Conservation (phyloP, 2,888 invertebrate species). For the Hirtodrosophila histrioides region DNA sequence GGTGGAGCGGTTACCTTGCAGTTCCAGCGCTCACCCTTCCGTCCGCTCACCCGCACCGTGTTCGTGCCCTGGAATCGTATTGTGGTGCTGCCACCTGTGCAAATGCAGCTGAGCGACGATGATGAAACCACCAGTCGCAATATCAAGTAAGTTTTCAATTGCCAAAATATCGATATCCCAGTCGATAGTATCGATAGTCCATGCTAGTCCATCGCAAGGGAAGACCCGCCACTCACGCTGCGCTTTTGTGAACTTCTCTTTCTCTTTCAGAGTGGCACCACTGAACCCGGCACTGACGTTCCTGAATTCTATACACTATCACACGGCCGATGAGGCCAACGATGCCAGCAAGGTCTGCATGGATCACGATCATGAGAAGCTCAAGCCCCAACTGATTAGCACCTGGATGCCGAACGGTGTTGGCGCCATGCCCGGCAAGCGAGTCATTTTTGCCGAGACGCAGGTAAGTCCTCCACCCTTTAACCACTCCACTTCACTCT, state of each 20-base stretch:
- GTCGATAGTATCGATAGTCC: no score
- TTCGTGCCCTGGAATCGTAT: conserved; percentile 99
- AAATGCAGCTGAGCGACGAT: conserved; percentile 93
- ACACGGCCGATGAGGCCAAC: conserved; percentile 84
- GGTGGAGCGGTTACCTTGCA: conserved; percentile 98
- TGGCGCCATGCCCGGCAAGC: conserved; percentile 91
- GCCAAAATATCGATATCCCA: no score
- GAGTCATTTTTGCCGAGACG: conserved; percentile 95
- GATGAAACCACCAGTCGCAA: conserved; percentile 84
- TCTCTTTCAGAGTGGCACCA: conserved; percentile 82
- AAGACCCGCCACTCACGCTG: no score
- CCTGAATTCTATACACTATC: conserved; percentile 84
- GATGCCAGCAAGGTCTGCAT: conserved; percentile 88
- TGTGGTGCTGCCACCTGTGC: conserved; percentile 94
- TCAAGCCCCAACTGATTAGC: conserved; percentile 93
- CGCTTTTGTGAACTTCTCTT: background rate
- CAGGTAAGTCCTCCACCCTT: conserved; percentile 86
- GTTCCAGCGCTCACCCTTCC: conserved; percentile 97
- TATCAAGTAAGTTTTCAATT: conserved; percentile 81
- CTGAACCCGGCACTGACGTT: conserved; percentile 84
- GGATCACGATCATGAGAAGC: conserved; percentile 93
- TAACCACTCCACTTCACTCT: background rate
- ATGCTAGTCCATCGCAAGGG: no score
- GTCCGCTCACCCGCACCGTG: conserved; percentile 93
- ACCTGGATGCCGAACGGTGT: conserved; percentile 96